Evolutionary conservation across 2,888 invertebrate species (phyloP), one percentile per base, ranked within the genome.

Genomic region (Lasioglossum morio): DNA sequence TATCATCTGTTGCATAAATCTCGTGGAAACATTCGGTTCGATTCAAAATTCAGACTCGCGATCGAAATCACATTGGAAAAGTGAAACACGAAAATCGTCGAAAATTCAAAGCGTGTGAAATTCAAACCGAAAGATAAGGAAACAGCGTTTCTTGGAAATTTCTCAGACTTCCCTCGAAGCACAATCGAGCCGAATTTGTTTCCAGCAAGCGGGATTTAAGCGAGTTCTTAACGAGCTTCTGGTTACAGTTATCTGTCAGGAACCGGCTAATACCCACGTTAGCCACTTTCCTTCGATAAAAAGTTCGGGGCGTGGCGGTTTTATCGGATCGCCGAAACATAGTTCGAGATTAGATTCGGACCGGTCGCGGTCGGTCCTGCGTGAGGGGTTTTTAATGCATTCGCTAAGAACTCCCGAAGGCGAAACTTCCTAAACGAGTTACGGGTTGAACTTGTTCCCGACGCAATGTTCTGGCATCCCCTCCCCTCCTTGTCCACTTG

Each of bases 351-450:
- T 93, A 93, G 92, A 93, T 93, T 92, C 89, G 78, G 79, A 73
- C 63, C 53, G 72, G 16, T 16, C 16, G 46, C 16, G 46, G 16
- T 19, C 16, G 46, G 77, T 40, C 70, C 88, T 87, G 89, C 89
- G 89, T 88, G 89, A 87, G 87, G 91, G 91, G 87, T 91, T 91
- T 91, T 92, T 91, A 93, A 93, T 91, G 92, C 91, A 91, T 92
- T 92, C 91, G 88, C 87, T 87, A 91, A 92, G 89, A 92, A 92
- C 92, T 89, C 57, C n/a, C 89, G 88, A 23, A 87, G 85, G 23
- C 90, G 86, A 90, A 93, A 93, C 92, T 92, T 91, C 83, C 87
- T 91, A 91, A 93, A 93, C 92, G 92, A 93, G 93, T 93, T 93
- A 92, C 89, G 84, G 80, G 73, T 63, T 23, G 82, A 91, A 93